Base-by-base conservation (phyloP, 2,888 invertebrate genomes). In the Drosophila atroscutellata region DNA sequence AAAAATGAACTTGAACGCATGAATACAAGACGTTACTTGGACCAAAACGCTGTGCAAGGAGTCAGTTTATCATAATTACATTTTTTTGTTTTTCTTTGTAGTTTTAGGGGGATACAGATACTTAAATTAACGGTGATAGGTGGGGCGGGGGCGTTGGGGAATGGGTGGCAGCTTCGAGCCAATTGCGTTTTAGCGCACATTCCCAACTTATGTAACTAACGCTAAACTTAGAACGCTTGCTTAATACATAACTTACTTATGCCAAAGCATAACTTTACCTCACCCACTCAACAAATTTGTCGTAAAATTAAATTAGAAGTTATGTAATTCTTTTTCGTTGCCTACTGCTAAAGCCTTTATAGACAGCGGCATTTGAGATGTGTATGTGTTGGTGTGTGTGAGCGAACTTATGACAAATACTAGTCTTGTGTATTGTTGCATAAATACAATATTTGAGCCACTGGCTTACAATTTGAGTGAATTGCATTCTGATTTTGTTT, bases 1-100 rank as follows among this genome's bases (percentile, higher is more conserved):
- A 92, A 92, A 90, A 91, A 91, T 91, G 91, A 91, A 89, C 90
- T 91, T 91, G 89, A 91, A 91, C 90, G 90, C 90, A 91, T 91
- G 91, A 91, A 91, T 91, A 91, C 86, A 90, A 90, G 78, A 86
- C 90, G 90, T 86, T 89, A 90, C 89, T 89, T 84, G 71, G 66
- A 85, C 87, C 90, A 75, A 86, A 65, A 75, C 72, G 87, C 72
- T 76, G 89, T 86, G 90, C 90, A 90, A 74, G 89, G 73, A 83
- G 88, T 77, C 81, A 68, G 42, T 70, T 83, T 72, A 69, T 80
- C 62, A 66, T 51, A 58, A 68, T 77, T 77, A 67, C 66, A 60
- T 71, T 67, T 69, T 71, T 66, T 57, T 64, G 24, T 54, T 28
- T 60, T 74, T 56, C 54, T 77, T 81, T 82, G 67, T 90, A 78